Evolutionary conservation across 2,888 invertebrate genomes (phyloP), one percentile per base, ranked within the genome.

Genomic region (Caprella mutica): DNA sequence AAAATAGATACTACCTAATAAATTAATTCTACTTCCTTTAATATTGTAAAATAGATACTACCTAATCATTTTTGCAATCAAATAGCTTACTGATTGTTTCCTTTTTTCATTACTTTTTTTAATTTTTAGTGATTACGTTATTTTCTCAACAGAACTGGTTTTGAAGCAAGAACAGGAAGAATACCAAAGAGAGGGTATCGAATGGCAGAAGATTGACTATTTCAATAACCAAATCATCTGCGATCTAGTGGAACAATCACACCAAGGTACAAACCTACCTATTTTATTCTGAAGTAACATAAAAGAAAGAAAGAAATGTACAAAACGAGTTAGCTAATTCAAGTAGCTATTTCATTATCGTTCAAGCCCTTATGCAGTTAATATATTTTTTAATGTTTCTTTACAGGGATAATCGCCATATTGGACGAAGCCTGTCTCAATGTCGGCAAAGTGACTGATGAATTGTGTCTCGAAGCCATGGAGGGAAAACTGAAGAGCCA

Each of bases 161-260:
- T 75, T 98, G 64, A 93, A 94, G 70, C 96, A 94, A 73, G 96
- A 98, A 72, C 97, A 98, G 70, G 97, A 97, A 71, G 97, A 97
- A 71, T 98, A 98, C 72, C 81, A 83, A 66, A 80, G 84, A 26
- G 97, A 98, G 72, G 97, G 96, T 52, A 96, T 98, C 70, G 84
- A 85, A 67, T 97, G 96, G 97, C 82, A 85, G 59, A 86, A 91
- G 68, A 81, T 98, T 65, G 84, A 92, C 59, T 98, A 93, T 75
- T 96, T 97, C 76, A 96, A 97, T 76, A 97, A 98, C 77, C 86
- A 94, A 73, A 77, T 85, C 58, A 96, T 97, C 72, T 96, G 94
- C 74, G 92, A 94, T 71, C 78, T 98, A 60, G 89, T 97, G 14
- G 97, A 98, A 73, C 84, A 88, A 59, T 85, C 85, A 14, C 93